Base-by-base conservation (phyloP, 2,797 vertebrate species). In the Xenops minutus region DNA sequence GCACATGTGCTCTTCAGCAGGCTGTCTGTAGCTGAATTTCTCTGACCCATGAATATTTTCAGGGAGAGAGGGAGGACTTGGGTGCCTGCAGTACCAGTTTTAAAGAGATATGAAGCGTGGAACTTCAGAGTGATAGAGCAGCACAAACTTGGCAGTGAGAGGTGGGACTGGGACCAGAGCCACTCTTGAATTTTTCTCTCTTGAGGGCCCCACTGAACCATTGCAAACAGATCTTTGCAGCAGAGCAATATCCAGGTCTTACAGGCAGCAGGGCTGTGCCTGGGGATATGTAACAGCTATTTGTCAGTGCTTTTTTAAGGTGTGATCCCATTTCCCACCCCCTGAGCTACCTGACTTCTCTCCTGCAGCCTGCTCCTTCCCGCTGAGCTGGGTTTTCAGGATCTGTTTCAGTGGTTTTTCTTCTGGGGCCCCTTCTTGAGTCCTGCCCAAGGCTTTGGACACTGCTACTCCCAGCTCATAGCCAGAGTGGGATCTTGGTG, bases 401-500 rank as follows among this genome's bases (percentile, higher is more conserved):
- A 44, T 18, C 26, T 58, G 41, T 54, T 12, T 56, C 34, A 18
- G 37, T 0, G 1, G 3, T n/a, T 79, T 92, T 49, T 80, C 56
- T 10, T 3, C 8, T 13, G 15, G 20, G 23, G 6, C 16, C 59
- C 20, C 14, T 61, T 46, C 43, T 14, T 13, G 46, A 44, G 29
- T 34, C 1, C 1, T 56, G 48, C 34, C 69, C 24, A 34, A 30
- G 37, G 56, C 49, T 89, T 81, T 61, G 77, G 62, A 18, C n/a
- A 10, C 12, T 30, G 34, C 71, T 51, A 4, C 21, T 73, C 26
- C 58, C 34, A 30, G 23, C 51, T 36, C 3, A 2, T 5, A 26
- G 17, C n/a, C 32, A 1, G 3, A 34, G 30, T 1, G 1, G 36
- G n/a, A 26, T 22, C 36, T 54, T 46, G 22, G 54, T 16, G 17